Evolutionary conservation across 2,797 vertebrate genomes (phyloP), one percentile per base, ranked within the genome.

Genomic region (Sebastes hopkinsi): DNA sequence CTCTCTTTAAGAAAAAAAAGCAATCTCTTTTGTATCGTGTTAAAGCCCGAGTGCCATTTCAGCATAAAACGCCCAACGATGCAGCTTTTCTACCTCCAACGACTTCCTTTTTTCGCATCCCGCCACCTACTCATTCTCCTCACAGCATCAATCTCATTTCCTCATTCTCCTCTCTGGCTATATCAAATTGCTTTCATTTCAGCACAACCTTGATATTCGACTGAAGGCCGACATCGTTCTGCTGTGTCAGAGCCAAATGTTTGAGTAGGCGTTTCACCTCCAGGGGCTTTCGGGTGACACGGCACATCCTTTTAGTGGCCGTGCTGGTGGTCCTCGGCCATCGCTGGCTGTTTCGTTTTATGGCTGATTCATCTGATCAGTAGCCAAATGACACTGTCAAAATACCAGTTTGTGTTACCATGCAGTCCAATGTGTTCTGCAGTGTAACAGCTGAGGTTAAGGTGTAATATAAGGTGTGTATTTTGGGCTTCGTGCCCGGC

Each of bases 101-200:
- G 81, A 76, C 65, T 87, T 83, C 73, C 79, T 72, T 55, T 56
- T 34, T 83, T 76, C 52, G 1, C 77, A 69, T 87, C 75, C 46
- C 50, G 29, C 79, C 76, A 71, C 73, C 80, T 75, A 60, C 70
- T 77, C 75, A 79, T 75, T 87, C 82, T 82, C 82, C 75, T 81
- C 84, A 68, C 86, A 87, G 73, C 86, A 81, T 91, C 85, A 83
- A 73, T 90, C 88, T 88, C 84, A 85, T 91, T 84, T 84, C 74
- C 85, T 85, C 72, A 66, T 83, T 85, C 75, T 88, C 87, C 67
- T 86, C 81, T 80, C 69, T 72, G 77, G 77, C 64, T 34, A 61
- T 81, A 87, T 91, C 85, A 92, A 84, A 91, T 90, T 56, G 89
- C 88, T 88, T 92, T 89, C 87, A 90, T 88, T 91, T 88, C 82